phyloP scores from a whole-genome alignment of 1,140 invertebrate species.

The Caenorhabditis remanei region DNA sequence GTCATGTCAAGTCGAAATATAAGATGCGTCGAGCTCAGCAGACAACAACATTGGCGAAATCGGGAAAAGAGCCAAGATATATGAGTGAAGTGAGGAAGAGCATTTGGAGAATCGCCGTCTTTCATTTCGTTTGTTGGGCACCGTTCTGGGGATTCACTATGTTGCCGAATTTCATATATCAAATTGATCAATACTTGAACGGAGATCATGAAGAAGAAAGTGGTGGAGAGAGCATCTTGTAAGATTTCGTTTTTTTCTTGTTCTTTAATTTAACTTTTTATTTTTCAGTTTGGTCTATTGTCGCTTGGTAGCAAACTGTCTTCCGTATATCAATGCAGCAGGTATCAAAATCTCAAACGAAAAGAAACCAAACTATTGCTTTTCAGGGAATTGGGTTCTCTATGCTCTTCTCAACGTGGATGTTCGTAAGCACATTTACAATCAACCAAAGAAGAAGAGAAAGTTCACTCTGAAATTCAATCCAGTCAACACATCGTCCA shows the following conservation, averaged over 20 bases:
- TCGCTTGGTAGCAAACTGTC: conserved; percentile 59
- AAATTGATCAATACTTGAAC: conserved; percentile 49
- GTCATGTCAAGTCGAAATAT: conserved; percentile 60
- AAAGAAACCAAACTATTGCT: neutral
- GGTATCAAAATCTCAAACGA: conserved; percentile 5
- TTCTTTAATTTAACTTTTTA: neutral
- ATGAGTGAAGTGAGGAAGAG: conserved; percentile 62
- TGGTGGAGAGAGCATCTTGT: conserved; percentile 36
- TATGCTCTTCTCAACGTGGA: conserved; percentile 63
- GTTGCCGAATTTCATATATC: conserved; percentile 52
- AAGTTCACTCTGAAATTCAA: conserved; percentile 49
- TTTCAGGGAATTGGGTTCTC: conserved; percentile 63
- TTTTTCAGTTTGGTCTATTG: conserved; percentile 59
- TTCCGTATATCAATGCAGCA: conserved; percentile 64
- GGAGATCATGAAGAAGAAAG: conserved; percentile 27
- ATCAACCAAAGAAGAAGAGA: conserved; percentile 56
- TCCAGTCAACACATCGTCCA: conserved; percentile 46
- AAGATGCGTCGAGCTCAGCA: conserved; percentile 41
- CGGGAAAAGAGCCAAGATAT: conserved; percentile 61
- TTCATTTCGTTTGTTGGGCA: conserved; percentile 64
- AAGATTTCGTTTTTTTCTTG: neutral
- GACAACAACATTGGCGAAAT: conserved; percentile 34
- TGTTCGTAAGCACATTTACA: conserved; percentile 63
- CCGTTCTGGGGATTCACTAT: conserved; percentile 65
- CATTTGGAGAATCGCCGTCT: conserved; percentile 64